A percentile compares a stretch with the other conserved stretches of the same genome.
Evolutionary conservation across 2,113 vertebrate genomes (phyloP).

Genomic region (Apteryx mantelli): DNA sequence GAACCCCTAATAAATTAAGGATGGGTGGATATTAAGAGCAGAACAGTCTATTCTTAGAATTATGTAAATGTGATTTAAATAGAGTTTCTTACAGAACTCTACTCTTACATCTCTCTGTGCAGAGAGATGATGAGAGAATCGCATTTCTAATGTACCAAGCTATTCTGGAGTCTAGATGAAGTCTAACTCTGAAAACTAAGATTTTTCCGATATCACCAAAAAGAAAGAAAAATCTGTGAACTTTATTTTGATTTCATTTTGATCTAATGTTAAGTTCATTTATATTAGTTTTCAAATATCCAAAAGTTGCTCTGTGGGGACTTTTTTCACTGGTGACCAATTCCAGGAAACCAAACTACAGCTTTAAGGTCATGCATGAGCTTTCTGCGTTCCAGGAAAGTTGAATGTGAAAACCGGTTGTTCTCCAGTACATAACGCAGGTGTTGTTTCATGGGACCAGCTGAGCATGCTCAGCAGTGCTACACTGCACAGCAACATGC

Average conservation of each 20-base stretch:
- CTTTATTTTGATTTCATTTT: not conserved
- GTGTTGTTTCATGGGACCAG: not conserved
- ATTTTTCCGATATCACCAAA: not conserved
- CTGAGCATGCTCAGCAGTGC: not conserved
- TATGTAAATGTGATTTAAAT: slow-evolving; percentile 65
- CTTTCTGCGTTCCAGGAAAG: not conserved
- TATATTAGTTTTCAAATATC: not conserved
- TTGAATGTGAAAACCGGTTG: accelerated
- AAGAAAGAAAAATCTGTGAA: not conserved
- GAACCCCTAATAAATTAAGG: slow-evolving; percentile 48
- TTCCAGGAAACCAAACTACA: not conserved
- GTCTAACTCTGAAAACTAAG: not conserved
- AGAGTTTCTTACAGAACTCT: slow-evolving; percentile 22
- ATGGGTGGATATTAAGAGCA: slow-evolving; percentile 21
- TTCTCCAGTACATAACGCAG: not conserved
- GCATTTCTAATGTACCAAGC: not conserved
- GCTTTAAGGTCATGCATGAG: not conserved
- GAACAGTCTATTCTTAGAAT: slow-evolving; percentile 58
- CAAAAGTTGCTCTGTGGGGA: not conserved
- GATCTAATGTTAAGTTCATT: not conserved
- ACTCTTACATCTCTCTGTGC: not conserved
- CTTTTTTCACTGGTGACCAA: not conserved
- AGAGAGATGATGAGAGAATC: slow-evolving; percentile 22
- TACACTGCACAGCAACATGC: not conserved
- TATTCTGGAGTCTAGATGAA: slow-evolving; percentile 2